Evolutionary conservation across 2,797 vertebrate species (phyloP).

Genomic region (Anas georgica): DNA sequence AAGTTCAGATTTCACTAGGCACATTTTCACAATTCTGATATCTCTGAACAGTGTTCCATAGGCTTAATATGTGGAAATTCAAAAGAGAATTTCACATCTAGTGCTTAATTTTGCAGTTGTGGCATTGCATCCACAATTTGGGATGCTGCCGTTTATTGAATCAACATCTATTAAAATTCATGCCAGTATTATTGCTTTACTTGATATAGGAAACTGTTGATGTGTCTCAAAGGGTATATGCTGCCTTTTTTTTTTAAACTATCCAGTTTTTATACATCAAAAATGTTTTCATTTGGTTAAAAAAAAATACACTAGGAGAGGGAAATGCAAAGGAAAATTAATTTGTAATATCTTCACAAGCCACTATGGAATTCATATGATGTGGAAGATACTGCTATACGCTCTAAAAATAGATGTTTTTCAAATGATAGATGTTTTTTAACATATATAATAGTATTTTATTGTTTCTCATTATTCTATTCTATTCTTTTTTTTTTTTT

Average conservation of each 20-base stretch:
- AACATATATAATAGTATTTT: background rate
- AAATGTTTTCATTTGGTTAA: background rate
- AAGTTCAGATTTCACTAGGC: background rate
- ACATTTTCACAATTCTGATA: background rate
- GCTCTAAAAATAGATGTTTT: background rate
- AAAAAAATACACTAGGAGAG: background rate
- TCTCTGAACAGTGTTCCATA: background rate
- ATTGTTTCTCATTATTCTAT: background rate
- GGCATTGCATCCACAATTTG: background rate
- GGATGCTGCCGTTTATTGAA: background rate
- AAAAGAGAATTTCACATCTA: constrained; percentile 1
- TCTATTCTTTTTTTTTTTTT: background rate
- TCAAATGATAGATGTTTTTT: background rate
- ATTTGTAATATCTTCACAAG: background rate
- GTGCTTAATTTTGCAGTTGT: background rate
- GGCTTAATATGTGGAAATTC: background rate
- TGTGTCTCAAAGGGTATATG: background rate
- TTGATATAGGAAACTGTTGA: background rate
- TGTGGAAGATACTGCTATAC: accelerated
- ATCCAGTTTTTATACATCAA: background rate
- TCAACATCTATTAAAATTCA: background rate
- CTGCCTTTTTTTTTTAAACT: background rate
- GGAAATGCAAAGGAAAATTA: background rate
- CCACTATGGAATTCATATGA: background rate
- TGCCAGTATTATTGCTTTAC: background rate